Base-by-base conservation (phyloP, 2,113 vertebrate species). In the Poeciliopsis prolifica region DNA sequence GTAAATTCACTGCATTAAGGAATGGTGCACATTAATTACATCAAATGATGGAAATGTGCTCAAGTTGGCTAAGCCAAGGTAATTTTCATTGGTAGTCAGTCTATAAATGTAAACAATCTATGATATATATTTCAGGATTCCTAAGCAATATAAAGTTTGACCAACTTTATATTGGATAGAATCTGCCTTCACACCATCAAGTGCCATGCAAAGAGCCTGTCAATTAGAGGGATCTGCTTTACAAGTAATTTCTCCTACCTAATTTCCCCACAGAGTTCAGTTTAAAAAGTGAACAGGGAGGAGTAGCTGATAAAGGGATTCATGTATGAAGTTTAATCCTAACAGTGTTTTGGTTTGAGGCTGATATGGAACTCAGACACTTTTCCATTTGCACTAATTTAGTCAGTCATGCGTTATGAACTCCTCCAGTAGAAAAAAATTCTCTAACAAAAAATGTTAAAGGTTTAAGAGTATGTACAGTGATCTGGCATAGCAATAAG, bases 251-350 rank as follows among this genome's bases (percentile, higher is more conserved):
- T 89, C 72, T 87, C 81, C 68, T 44, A 69, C 79, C 86, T 90
- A 89, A 91, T 92, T 93, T 93, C 91, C 88, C 89, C 74, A 77
- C 5, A 86, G 89, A 91, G 89, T 89, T 90, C 81, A 88, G 87
- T 90, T 87, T 83, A 87, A 86, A 80, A 91, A 81, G 87, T 82
- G 83, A 91, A 89, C 86, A 87, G 85, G 79, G 62, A 91, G 77
- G 67, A 87, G 81, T 76, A 87, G 84, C 88, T 89, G 91, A 91
- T 92, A 88, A 90, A 84, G 77, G 85, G 82, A 86, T 78, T 77
- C 80, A 82, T 82, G 82, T 85, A 86, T 80, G 79, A 84, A 81
- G 80, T 72, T 78, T 84, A 63, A 44, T 73, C 77, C 80, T 73
- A 83, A 37, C 68, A 78, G 68, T 62, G 78, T 84, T 82, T 74